phyloP scores from a whole-genome alignment of 2,888 invertebrate species.

The Drosophila meridionalis region DNA sequence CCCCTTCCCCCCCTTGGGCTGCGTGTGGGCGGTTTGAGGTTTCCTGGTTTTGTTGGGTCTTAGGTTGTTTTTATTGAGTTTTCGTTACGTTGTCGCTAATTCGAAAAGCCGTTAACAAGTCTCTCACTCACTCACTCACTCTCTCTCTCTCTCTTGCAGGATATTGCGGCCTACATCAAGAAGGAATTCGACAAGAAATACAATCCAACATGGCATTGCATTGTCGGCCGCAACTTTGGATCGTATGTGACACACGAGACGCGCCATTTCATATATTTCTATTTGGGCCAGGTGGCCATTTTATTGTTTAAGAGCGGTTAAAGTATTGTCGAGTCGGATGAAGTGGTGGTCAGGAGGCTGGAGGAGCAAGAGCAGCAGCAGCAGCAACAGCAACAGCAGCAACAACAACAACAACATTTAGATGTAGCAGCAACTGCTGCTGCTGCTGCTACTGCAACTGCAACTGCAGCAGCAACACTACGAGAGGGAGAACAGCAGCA shows the following conservation, averaged over 20 bases:
- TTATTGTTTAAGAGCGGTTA: constrained; percentile 99
- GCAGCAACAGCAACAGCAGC: constrained; percentile 35
- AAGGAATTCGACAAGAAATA: constrained; percentile 99
- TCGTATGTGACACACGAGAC: constrained; percentile 99
- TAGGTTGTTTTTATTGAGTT: constrained; percentile 56
- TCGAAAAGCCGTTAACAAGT: constrained; percentile 32
- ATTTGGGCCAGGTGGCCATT: constrained; percentile 99
- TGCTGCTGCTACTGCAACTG: background rate
- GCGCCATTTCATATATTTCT: constrained; percentile 99
- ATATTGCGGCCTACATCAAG: constrained; percentile 99
- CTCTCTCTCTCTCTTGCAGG: constrained; percentile 85
- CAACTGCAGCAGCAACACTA: background rate
- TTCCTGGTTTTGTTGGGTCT: constrained; percentile 6
- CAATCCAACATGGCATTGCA: constrained; percentile 99
- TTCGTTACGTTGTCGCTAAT: constrained; percentile 47
- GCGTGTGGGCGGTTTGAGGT: constrained; percentile 13
- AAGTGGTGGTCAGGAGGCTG: constrained; percentile 75
- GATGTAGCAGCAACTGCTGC: constrained; percentile 18
- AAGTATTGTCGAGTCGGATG: constrained; percentile 78
- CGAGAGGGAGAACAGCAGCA: constrained; percentile 1
- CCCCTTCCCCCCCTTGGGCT: background rate
- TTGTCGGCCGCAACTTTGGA: constrained; percentile 99
- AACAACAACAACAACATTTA: constrained; percentile 19
- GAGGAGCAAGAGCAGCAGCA: constrained; percentile 51
- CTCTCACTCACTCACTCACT: background rate